These are phyloP conservation scores for Villa cingulata DNA, from an alignment of 2,888 invertebrate species.

Conservation along the genomic window DNA sequence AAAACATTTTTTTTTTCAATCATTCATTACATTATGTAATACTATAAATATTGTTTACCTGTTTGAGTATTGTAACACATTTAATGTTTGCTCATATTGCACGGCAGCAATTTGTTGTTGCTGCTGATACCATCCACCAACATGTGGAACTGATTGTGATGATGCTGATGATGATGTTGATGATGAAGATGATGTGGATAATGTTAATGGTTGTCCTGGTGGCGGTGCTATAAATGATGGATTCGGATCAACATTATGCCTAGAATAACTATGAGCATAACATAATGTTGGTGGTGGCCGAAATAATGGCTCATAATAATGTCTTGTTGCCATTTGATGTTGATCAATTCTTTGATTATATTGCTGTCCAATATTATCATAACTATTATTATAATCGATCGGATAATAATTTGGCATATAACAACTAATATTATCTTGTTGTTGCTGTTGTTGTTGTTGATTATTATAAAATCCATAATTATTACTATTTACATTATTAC, in stretches of 20 bases:
- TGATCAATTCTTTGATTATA: neutral
- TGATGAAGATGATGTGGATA: slow-evolving; percentile 1
- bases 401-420: no score
- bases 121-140: slow-evolving; percentile 2
- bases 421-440: neutral
- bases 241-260: slow-evolving; percentile 6
- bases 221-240: neutral
- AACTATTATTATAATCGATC: no score
- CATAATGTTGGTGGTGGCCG: slow-evolving; percentile 23
- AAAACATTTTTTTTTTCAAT: no score
- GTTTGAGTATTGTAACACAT: slow-evolving; percentile 32
- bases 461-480: neutral
- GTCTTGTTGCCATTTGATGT: neutral
- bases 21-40: no score
- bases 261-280: slow-evolving; percentile 24
- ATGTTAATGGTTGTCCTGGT: neutral
- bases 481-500: neutral
- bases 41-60: slow-evolving; percentile 25
- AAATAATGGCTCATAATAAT: slow-evolving; percentile 13
- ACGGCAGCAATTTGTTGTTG: neutral
- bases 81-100: slow-evolving; percentile 29
- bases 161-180: neutral
- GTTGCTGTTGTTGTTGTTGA: neutral
- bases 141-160: neutral
- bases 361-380: neutral